Evolutionary conservation across 1,140 invertebrate species (phyloP).

Genomic region (Drosophila ogumai): DNA sequence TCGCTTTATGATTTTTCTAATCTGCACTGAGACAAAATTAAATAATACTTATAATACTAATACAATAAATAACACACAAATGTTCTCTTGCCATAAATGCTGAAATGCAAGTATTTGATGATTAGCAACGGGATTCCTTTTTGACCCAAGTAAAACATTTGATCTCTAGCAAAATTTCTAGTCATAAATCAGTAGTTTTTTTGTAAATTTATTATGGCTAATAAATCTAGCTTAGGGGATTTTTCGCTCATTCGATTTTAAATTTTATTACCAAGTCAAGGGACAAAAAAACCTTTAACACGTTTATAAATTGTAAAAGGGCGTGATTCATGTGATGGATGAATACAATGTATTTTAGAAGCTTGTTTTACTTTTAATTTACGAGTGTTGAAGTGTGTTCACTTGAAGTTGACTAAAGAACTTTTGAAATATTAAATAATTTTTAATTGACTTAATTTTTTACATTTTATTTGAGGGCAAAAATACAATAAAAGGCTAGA

Average conservation of each 20-base stretch:
- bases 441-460: background rate
- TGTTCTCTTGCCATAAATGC: background rate
- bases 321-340: background rate
- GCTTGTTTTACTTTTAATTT: background rate
- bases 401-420: background rate
- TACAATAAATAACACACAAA: slow-evolving; percentile 4
- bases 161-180: background rate
- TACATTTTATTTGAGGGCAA: too few relatives aligned
- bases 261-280: background rate
- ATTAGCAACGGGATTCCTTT: background rate
- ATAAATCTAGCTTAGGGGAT: slow-evolving; percentile 8
- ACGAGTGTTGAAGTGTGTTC: background rate
- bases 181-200: background rate
- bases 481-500: background rate
- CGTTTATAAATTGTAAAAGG: background rate
- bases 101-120: too few relatives aligned
- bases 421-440: background rate
- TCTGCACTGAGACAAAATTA: background rate
- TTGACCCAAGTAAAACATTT: background rate
- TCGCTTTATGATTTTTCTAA: slow-evolving; percentile 3
- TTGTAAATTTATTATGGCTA: background rate
- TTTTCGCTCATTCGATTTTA: background rate
- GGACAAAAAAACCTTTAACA: background rate
- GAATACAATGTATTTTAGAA: background rate
- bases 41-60: background rate